Evolutionary conservation across 30 jellyfish, hydroid and myxozoan species (phyloP).

Genomic region (Pelagia noctiluca): DNA sequence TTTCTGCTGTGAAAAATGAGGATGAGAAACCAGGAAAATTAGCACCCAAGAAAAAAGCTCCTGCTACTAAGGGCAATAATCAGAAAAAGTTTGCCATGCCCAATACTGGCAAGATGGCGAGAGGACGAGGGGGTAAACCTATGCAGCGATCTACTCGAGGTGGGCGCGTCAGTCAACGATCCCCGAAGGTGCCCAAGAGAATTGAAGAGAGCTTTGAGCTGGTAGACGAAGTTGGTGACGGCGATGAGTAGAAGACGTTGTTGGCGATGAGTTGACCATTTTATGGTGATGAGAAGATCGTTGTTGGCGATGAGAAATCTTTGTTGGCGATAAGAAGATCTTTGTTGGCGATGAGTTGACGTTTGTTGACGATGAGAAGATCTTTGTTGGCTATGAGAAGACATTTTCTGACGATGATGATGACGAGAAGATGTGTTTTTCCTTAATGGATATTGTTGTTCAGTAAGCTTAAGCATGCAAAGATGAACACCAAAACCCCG

Average conservation of each 20-base stretch:
- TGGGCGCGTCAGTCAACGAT: constrained; percentile 33
- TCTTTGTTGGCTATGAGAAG: too few relatives aligned
- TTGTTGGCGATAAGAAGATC: too few relatives aligned
- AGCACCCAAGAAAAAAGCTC: background rate
- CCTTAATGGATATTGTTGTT: too few relatives aligned
- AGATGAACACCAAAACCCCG: too few relatives aligned
- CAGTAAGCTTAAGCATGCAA: too few relatives aligned
- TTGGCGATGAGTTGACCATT: too few relatives aligned
- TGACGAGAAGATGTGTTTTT: too few relatives aligned
- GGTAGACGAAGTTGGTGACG: constrained; percentile 58
- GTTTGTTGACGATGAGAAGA: too few relatives aligned
- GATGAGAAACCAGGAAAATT: constrained; percentile 1
- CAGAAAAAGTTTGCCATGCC: constrained; percentile 4
- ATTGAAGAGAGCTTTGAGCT: constrained; percentile 52
- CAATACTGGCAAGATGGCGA: background rate
- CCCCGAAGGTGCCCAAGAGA: constrained; percentile 15
- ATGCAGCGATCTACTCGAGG: constrained; percentile 38
- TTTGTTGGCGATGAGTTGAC: too few relatives aligned
- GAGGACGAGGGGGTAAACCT: constrained; percentile 37
- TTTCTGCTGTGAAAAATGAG: background rate
- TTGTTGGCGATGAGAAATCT: too few relatives aligned
- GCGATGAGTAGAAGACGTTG: constrained; percentile 18
- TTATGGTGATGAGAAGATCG: too few relatives aligned
- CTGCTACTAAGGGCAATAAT: background rate
- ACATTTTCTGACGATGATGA: too few relatives aligned